A percentile compares a stretch with the other conserved stretches of the same genome.
phyloP scores from a whole-genome alignment of 2,888 invertebrate species.

The Aromia moschata region DNA sequence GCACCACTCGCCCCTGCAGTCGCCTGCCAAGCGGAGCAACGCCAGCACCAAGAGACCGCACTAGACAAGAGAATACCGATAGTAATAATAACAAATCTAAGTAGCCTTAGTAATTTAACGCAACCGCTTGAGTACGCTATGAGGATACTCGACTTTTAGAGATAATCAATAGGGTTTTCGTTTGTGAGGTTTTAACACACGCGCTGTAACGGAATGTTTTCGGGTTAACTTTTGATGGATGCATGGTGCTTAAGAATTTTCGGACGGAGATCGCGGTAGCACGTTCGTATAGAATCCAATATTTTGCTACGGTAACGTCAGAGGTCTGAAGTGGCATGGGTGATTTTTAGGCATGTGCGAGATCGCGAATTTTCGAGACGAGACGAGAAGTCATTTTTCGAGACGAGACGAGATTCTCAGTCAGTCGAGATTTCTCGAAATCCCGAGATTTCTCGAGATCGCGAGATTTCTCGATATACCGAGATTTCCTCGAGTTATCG shows the following conservation, averaged over 20 bases:
- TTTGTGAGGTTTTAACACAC: background rate
- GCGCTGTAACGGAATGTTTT: background rate
- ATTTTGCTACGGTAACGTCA: no score
- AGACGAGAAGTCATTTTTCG: no score
- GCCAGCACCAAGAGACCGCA: constrained; percentile 51
- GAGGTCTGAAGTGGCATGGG: no score
- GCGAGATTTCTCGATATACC: no score
- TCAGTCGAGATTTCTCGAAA: no score
- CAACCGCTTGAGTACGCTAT: background rate
- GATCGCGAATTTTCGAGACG: no score
- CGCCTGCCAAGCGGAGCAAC: constrained; percentile 45
- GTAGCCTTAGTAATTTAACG: background rate
- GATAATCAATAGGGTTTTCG: background rate
- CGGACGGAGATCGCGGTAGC: no score
- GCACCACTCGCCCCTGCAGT: constrained; percentile 24
- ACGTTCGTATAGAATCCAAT: no score
- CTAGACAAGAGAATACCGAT: constrained; percentile 32
- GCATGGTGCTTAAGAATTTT: background rate
- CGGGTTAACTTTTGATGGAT: background rate
- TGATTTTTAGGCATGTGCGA: no score
- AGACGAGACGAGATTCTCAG: no score
- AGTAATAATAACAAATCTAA: background rate
- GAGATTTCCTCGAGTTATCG: no score
- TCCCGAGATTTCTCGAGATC: no score
- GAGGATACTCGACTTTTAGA: background rate